Base-by-base conservation (phyloP, 1,140 invertebrate species). In the Pomacea maculata region DNA sequence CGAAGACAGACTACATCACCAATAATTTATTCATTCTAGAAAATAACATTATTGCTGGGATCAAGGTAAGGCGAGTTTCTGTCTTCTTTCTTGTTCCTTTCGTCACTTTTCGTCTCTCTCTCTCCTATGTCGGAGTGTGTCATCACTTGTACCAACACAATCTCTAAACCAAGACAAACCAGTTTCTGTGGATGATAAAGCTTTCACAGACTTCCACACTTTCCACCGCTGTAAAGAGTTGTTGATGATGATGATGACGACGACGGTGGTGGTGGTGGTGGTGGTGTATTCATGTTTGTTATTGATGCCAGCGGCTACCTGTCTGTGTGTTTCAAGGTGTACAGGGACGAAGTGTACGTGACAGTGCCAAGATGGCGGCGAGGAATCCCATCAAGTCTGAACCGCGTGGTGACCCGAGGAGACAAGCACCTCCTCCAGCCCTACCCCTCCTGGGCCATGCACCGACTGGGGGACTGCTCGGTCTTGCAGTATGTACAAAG, bases 401-500 rank as follows among this genome's bases (percentile, higher is more conserved):
- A 85, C 57, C 80, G 82, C 54, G 75, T 86, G 6, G 80, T 85
- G 6, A 72, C 17, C 19, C 25, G n/a, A 5, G 17, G 72, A 11
- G 73, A 70, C 4, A n/a, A 83, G 61, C 19, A 70, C 55, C 29
- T 83, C 45, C 75, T 87, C 2, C 71, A 75, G 45, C 85, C 86
- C 10, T 87, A 81, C 52, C 85, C 85, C 0, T 83, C 61, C 67
- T 86, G 86, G 86, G 77, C 61, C 0, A 77, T 78, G 79, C 85
- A 87, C 70, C 80, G 63, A 70, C n/a, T 85, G 15, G 85, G 85
- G 0, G 75, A 87, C 67, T 87, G 86, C 78, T 19, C 67, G 10
- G 82, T 78, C n/a, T 75, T 87, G 10, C 86, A 87, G 77, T 87
- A 86, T 67, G 82, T 86, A 5, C 85, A 86, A 52, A 84, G 85